Base-by-base conservation (phyloP, 2,797 vertebrate genomes). In the Paratrypauchen microcephalus region DNA sequence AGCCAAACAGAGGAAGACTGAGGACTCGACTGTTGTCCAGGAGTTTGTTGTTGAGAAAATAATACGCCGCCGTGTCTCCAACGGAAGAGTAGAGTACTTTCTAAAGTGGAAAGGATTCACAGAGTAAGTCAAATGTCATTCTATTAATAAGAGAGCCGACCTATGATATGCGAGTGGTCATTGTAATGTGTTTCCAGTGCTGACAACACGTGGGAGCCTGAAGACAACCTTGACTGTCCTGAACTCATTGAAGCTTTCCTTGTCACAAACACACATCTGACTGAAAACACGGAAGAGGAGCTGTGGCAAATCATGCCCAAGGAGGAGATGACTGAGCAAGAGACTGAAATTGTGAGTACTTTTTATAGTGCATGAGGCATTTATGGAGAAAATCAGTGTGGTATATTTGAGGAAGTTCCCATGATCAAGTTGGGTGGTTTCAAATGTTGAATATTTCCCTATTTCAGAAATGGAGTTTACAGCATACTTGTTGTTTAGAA, bases 71-170 rank as follows among this genome's bases (percentile, higher is more conserved):
- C 94, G 97, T 79, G 92, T 99, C 78, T 94, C 93, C 61, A 94
- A 98, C 80, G 98, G 97, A 76, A 96, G 95, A 87, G 98, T 98
- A 84, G 97, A 99, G 78, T 99, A 98, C 89, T 99, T 95, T 88
- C 93, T 99, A 72, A 98, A 99, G 88, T 99, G 98, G 97, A 99
- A 99, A 91, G 98, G 97, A 78, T 99, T 99, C 88, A 98, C 97
- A 18, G 97, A 99, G 98, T 99, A 94, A 94, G 96, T 83, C 66
- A 59, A 1, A 5, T 52, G 47, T 32, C 62, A 36, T 1, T 59
- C 21, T 50, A 3, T 13, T 4, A 13, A 16, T 18, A 1, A 11
- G 24, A 48, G 24, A 24, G 3, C 9, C 11, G 4, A 0, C 41
- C 13, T 45, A 16, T 16, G 41, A 15, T 45, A 39, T 8, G 0